Percentiles rank a stretch among this genome's conserved stretches.
These are phyloP conservation scores for Lamprotornis superbus DNA, from an alignment of 2,113 vertebrate species.

Conservation along the genomic window DNA sequence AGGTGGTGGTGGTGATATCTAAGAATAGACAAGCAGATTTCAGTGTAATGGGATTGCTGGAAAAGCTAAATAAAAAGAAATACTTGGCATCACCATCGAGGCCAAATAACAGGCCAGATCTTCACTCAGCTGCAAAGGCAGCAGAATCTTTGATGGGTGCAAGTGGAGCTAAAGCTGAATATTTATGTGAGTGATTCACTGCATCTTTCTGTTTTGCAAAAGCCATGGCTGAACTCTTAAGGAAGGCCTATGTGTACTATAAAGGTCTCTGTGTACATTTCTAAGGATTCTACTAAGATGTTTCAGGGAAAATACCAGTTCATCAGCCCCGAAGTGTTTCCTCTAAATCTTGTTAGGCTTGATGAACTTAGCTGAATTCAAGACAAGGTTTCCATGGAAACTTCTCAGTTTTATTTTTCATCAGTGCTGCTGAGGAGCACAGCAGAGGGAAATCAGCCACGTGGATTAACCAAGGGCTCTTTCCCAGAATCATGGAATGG, in stretches of 20 bases:
- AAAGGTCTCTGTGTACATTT: not conserved
- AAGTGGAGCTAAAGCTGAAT: not conserved
- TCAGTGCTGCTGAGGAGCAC: not conserved
- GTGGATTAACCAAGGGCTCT: not conserved
- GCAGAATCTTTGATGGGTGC: not conserved
- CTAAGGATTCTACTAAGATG: not conserved
- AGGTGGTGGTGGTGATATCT: not conserved
- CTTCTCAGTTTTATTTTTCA: not conserved
- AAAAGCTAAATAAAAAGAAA: not conserved
- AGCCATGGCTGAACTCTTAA: not conserved
- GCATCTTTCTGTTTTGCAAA: not conserved
- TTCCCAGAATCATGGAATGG: not conserved
- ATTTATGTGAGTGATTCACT: not conserved
- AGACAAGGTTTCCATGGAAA: conserved; percentile 42
- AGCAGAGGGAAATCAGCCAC: not conserved
- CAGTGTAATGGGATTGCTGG: not conserved
- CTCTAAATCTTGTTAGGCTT: conserved; percentile 10
- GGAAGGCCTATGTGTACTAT: not conserved
- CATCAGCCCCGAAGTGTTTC: not conserved
- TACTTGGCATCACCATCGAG: not conserved
- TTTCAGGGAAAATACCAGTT: not conserved
- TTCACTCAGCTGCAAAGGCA: not conserved
- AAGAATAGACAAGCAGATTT: not conserved
- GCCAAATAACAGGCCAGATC: not conserved
- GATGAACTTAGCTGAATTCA: conserved; percentile 46